Evolutionary conservation across 2,797 vertebrate species (phyloP), one percentile per base, ranked within the genome.

Genomic region (Danio tinwini): DNA sequence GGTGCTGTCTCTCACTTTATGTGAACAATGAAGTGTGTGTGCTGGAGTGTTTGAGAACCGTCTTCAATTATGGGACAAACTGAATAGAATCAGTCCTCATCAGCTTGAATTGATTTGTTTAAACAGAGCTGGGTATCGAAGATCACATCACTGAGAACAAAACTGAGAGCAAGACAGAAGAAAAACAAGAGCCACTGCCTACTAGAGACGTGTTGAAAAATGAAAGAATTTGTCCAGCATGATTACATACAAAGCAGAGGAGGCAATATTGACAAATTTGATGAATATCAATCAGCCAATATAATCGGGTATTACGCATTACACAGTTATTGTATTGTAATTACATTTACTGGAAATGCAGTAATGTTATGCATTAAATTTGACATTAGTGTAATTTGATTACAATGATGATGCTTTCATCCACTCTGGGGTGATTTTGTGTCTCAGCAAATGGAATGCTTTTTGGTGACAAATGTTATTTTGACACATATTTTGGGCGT

Each of bases 1-100:
- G 84, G 72, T 63, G 72, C 81, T 62, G 64, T 80, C 37, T 19
- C 9, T 83, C 76, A 68, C 21, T 5, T 58, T 11, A 52, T 39
- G 56, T 7, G 56, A 21, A 81, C 53, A 37, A 44, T 29, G 2
- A 81, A 40, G 53, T 7, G 7, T 10, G 58, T 7, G 3, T n/a
- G 5, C 7, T 70, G 58, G 7, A 75, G 17, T 53, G 17, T 47
- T 12, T 50, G 68, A 67, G 55, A 70, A 69, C 49, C 49, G 14
- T 16, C 52, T 14, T n/a, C 59, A 2, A 11, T 29, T 29, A 29
- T 29, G 0, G 53, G 14, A 65, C 45, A 71, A 50, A 75, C 17
- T 42, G 29, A 69, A 40, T 47, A 53, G 13, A 76, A 45, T 44
- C 62, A 29, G 29, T 71, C 67, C 6, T 70, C 5, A n/a, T n/a